Evolutionary conservation across 1,140 invertebrate genomes (phyloP), one percentile per base, ranked within the genome.

Genomic region (Epicauta chinensis): DNA sequence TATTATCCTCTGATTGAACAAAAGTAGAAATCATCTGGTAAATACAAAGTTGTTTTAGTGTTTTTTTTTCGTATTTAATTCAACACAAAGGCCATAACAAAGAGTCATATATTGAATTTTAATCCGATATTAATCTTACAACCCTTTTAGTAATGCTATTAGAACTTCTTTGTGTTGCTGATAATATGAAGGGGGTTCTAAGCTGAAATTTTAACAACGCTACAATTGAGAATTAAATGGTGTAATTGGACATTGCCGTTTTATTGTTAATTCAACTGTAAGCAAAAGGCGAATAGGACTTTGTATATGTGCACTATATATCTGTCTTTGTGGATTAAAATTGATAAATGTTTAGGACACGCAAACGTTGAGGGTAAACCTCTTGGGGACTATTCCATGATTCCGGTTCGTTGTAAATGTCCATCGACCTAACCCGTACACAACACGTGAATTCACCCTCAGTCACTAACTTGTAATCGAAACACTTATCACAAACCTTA

Each of bases 211-310:
- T 56, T 56, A 56, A 56, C 54, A 51, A 56, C 48, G 32, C 23
- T 56, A 51, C 54, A 56, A 56, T 51, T 50, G 54, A 43, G 48
- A 56, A 56, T 56, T 56, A 56, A 56, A 56, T 51, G 41, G 23
- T 51, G 54, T 56, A 56, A 56, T 56, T 56, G 54, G 23, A 46
- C 48, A 43, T 42, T 35, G 40, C 49, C 16, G 30, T 47, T 23
- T 23, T 23, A 23, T 2, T 51, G 53, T 51, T 36, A 53, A 53
- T 53, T 46, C 31, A 37, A 53, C 32, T 34, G 17, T 44, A 49
- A 32, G 36, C 41, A 42, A 56, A 45, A 49, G 17, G 17, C 45
- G 41, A 36, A 29, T 46, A 50, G n/a, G 31, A 35, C 36, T 36
- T 40, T 29, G 30, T 29, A 47, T 30, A 23, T 23, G 7, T 23